A percentile compares a stretch with the other conserved stretches of the same genome.
Evolutionary conservation across 2,888 invertebrate species (phyloP).

Genomic region (Philhelius pedissequus): DNA sequence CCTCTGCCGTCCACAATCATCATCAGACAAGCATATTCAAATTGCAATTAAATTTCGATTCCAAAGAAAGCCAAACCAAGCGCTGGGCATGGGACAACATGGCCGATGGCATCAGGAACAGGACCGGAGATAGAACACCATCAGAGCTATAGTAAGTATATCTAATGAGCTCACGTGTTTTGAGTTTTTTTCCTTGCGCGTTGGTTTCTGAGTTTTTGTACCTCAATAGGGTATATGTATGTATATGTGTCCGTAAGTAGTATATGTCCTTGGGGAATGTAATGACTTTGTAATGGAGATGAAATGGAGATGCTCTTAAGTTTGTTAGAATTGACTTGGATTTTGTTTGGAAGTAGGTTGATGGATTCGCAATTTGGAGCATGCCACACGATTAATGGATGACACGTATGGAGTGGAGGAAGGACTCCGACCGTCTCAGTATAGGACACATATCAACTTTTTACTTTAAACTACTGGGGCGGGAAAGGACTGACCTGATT

Average conservation of each 20-base stretch:
- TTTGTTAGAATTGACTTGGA: conserved; percentile 11
- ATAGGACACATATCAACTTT: too few relatives aligned
- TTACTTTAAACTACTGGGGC: too few relatives aligned
- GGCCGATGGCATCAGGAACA: not conserved
- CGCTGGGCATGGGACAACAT: conserved; percentile 9
- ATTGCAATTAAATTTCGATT: conserved; percentile 66
- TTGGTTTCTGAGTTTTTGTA: conserved; percentile 10
- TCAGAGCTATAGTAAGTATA: not conserved
- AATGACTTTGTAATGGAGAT: conserved; percentile 59
- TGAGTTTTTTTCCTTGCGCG: conserved; percentile 13
- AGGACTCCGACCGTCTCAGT: too few relatives aligned
- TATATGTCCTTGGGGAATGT: conserved; percentile 26
- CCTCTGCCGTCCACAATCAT: not conserved
- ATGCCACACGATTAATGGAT: not conserved
- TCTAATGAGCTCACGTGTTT: conserved; percentile 52
- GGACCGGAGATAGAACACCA: not conserved
- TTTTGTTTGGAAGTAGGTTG: not conserved
- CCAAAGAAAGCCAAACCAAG: conserved; percentile 10
- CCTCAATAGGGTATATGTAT: not conserved
- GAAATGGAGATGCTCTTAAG: conserved; percentile 31
- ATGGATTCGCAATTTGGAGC: conserved; percentile 27
- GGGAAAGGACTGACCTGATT: too few relatives aligned
- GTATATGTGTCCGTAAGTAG: not conserved
- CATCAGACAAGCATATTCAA: conserved; percentile 50
- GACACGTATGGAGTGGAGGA: not conserved